These are phyloP conservation scores for Orchesellides sinensis DNA, from an alignment of 2,888 invertebrate genomes.

Conservation along the genomic window DNA sequence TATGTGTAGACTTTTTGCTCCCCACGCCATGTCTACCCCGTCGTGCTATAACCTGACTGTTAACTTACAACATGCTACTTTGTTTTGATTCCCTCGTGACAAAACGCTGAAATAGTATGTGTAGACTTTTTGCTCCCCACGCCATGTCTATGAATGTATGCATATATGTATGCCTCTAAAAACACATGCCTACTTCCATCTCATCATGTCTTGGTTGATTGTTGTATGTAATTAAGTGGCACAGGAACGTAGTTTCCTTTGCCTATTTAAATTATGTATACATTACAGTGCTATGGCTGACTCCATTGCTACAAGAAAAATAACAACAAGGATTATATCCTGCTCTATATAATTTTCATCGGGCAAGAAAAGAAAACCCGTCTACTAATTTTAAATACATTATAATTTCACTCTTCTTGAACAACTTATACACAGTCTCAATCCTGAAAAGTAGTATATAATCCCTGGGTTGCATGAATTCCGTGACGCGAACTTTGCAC, in stretches of 20 bases:
- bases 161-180: not conserved
- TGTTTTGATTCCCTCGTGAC: not conserved
- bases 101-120: not conserved
- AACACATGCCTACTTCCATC: not conserved
- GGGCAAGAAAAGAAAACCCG: not conserved
- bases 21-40: not conserved
- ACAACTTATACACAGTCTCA: not conserved
- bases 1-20: too few species aligned
- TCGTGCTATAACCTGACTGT: too few species aligned
- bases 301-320: not conserved
- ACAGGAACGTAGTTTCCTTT: not conserved
- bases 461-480: not conserved
- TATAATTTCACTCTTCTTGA: too few species aligned
- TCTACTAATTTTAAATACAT: not conserved
- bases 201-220: not conserved
- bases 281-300: not conserved
- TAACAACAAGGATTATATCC: not conserved
- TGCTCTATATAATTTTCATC: not conserved
- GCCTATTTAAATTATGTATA: not conserved
- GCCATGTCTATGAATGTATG: not conserved
- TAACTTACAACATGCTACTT: too few species aligned
- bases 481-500: not conserved
- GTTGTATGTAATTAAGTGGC: conserved; percentile 22
- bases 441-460: not conserved
- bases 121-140: not conserved